Evolutionary conservation across 2,888 invertebrate genomes (phyloP), one percentile per base, ranked within the genome.

Genomic region (Archips xylosteana): DNA sequence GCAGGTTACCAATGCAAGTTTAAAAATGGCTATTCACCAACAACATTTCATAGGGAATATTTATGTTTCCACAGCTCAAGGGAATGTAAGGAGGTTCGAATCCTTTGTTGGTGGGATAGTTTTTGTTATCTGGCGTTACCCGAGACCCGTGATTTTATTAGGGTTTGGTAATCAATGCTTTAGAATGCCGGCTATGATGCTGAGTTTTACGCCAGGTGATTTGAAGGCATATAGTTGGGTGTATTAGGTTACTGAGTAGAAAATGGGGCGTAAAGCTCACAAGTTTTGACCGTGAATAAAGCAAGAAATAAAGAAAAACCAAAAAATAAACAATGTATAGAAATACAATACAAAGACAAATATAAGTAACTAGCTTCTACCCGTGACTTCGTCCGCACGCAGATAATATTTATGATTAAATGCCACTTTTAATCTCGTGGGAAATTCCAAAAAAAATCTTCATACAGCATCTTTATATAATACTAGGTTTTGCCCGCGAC

Each of bases 91-190:
- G 42, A 12, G 15, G 39, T 39, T 42, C n/a, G 39, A 63, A 63
- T 47, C 63, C 63, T 32, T 47, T 47, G 47, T 32, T 23, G 63
- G 32, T 63, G n/a, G 42, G 45, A 45, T 6, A 45, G 32, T 13
- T n/a, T 60, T 36, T n/a, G 63, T 13, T 45, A 47, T 49, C 63
- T 47, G 47, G 63, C 8, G 47, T 63, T 47, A 63, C 42, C 23
- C 8, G 45, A n/a, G 12, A 10, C 32, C n/a, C 63, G 32, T 63
- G 63, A 34, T 63, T 63, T 63, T 63, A 63, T 63, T 63, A 63
- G 45, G 63, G 63, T 63, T 6, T 34, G 13, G 63, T 34, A 47
- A 63, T 63, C 63, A 47, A 45, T 34, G 32, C n/a, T 47, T 9
- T 10, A 4, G 57, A 32, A 57, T 32, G 57, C 12, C 4, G 0